Percentiles rank a stretch among this genome's conserved stretches.
Conservation (phyloP, 92 coral and sea anemone species). For the Porites lobata region DNA sequence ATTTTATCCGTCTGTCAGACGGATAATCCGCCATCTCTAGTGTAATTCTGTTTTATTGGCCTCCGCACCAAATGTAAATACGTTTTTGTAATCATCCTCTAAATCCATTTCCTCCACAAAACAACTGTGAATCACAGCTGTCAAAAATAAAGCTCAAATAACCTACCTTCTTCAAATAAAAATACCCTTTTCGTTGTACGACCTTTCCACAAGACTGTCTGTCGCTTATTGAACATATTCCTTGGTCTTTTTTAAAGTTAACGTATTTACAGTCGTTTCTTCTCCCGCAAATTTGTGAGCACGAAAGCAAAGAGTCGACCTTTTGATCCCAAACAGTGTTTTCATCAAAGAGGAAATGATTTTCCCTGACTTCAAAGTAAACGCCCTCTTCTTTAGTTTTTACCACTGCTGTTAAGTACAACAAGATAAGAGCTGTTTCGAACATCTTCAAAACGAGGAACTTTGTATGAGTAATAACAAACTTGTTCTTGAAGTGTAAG, state of each 20-base stretch:
- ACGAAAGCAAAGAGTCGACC: neutral
- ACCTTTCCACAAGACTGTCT: too few species aligned
- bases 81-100: neutral
- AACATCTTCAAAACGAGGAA: neutral
- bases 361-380: conserved; percentile 21
- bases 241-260: neutral
- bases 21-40: too few species aligned
- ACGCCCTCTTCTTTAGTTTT: conserved; percentile 1
- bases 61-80: too few species aligned
- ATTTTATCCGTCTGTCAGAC: too few species aligned
- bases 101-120: neutral
- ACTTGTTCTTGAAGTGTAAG: neutral
- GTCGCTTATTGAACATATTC: neutral
- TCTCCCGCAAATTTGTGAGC: conserved; percentile 29
- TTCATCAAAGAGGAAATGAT: neutral
- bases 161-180: conserved; percentile 37
- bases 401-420: neutral
- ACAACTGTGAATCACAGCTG: neutral
- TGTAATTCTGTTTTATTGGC: too few species aligned
- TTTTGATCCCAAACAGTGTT: conserved; percentile 15
- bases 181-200: neutral
- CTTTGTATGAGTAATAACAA: neutral
- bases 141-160: neutral
- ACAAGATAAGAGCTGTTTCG: neutral
- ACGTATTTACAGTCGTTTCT: conserved; percentile 2